Conservation (phyloP, 2,797 vertebrate species). For the Poecilia wingei region DNA sequence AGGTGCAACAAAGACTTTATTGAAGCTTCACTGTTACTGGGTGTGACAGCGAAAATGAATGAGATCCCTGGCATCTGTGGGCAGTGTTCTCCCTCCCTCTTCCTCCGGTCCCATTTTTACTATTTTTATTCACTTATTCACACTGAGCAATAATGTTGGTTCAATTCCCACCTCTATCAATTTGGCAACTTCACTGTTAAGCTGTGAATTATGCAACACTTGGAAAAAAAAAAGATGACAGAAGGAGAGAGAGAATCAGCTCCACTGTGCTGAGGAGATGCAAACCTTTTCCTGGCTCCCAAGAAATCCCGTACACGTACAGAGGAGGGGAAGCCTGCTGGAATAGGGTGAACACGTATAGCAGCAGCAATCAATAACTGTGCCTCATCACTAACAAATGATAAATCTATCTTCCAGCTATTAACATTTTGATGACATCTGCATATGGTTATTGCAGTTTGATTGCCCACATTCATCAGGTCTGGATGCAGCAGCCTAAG, state of each 20-base stretch:
- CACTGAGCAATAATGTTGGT: conserved; percentile 54
- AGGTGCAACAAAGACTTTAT: conserved; percentile 54
- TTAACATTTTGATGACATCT: conserved; percentile 24
- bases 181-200: conserved; percentile 61
- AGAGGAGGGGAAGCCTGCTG: conserved; percentile 34
- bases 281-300: conserved; percentile 33
- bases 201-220: conserved; percentile 63
- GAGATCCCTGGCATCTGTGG: conserved; percentile 53
- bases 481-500: neutral
- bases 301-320: conserved; percentile 13
- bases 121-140: conserved; percentile 56
- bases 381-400: conserved; percentile 32
- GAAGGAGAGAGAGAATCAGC: conserved; percentile 41
- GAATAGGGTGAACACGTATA: conserved; percentile 15
- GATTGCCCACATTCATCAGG: neutral
- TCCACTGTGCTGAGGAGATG: conserved; percentile 31
- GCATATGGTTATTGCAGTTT: neutral
- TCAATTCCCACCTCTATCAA: conserved; percentile 58
- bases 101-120: conserved; percentile 49
- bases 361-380: conserved; percentile 12
- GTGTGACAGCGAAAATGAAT: conserved; percentile 59
- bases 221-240: conserved; percentile 14
- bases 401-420: conserved; percentile 16
- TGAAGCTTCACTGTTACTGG: conserved; percentile 41
- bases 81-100: conserved; percentile 27